Evolutionary conservation across 2,888 invertebrate species (phyloP).

Genomic region (Chrysolina haemoptera): DNA sequence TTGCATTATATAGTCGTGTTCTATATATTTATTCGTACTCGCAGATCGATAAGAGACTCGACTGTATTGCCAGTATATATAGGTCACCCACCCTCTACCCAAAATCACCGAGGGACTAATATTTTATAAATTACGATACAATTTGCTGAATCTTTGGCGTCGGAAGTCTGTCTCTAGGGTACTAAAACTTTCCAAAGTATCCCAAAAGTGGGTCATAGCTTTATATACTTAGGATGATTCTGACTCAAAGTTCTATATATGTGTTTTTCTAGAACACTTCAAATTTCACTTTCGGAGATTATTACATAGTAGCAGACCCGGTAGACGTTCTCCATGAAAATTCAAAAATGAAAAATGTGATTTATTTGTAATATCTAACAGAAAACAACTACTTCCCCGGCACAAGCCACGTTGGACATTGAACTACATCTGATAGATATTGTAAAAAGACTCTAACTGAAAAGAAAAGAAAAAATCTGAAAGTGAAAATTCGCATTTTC

Average conservation of each 20-base stretch:
- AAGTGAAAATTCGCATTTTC: too few relatives aligned
- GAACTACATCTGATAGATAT: too few relatives aligned
- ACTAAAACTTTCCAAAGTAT: not conserved
- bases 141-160: slow-evolving; percentile 5
- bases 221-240: not conserved
- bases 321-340: too few relatives aligned
- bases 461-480: too few relatives aligned
- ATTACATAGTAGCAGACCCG: too few relatives aligned
- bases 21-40: not conserved
- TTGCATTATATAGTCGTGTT: not conserved
- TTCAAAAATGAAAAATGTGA: too few relatives aligned
- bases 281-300: not conserved
- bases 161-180: not conserved
- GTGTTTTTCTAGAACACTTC: not conserved
- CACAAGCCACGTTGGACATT: too few relatives aligned
- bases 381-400: too few relatives aligned
- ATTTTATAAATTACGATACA: slow-evolving; percentile 14
- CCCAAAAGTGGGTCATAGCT: slow-evolving; percentile 2
- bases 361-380: too few relatives aligned
- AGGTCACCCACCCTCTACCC: slow-evolving; percentile 17
- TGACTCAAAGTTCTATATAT: not conserved
- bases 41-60: slow-evolving; percentile 10
- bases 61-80: slow-evolving; percentile 6
- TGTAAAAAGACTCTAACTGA: too few relatives aligned
- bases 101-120: not conserved